These are phyloP conservation scores for Alcis repandata DNA, from an alignment of 2,888 invertebrate genomes.

Conservation along the genomic window DNA sequence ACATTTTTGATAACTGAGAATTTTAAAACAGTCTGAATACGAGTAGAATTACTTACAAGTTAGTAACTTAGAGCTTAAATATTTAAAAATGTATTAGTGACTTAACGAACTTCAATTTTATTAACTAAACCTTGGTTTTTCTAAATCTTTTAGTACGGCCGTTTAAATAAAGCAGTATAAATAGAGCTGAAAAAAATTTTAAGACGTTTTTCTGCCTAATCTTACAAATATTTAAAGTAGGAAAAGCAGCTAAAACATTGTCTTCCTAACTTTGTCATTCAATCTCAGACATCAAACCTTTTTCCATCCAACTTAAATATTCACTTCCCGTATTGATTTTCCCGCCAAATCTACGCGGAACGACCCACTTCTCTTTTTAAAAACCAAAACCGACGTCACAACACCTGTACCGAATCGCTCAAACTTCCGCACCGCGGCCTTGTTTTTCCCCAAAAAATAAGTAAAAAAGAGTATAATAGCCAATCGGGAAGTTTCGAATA, in stretches of 20 bases:
- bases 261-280: neutral
- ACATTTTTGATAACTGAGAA: too few species aligned
- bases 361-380: conserved; percentile 19
- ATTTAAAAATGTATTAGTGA: too few species aligned
- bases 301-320: neutral
- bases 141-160: too few species aligned
- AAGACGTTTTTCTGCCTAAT: too few species aligned
- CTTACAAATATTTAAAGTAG: neutral
- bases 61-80: too few species aligned
- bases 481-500: conserved; percentile 70
- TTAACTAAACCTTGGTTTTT: too few species aligned
- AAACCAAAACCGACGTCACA: conserved; percentile 30
- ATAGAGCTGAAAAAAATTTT: too few species aligned
- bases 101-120: too few species aligned
- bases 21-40: too few species aligned
- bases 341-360: neutral
- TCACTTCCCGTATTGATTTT: neutral
- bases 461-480: conserved; percentile 66
- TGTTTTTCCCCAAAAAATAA: conserved; percentile 47
- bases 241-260: neutral
- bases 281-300: neutral
- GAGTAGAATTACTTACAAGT: too few species aligned
- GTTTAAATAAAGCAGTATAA: too few species aligned
- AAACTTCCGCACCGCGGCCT: conserved; percentile 21
- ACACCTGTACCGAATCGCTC: conserved; percentile 29